A percentile compares a stretch with the other conserved stretches of the same genome.
Conservation (phyloP, 2,113 vertebrate species). For the Rhynchopsitta pachyrhyncha region DNA sequence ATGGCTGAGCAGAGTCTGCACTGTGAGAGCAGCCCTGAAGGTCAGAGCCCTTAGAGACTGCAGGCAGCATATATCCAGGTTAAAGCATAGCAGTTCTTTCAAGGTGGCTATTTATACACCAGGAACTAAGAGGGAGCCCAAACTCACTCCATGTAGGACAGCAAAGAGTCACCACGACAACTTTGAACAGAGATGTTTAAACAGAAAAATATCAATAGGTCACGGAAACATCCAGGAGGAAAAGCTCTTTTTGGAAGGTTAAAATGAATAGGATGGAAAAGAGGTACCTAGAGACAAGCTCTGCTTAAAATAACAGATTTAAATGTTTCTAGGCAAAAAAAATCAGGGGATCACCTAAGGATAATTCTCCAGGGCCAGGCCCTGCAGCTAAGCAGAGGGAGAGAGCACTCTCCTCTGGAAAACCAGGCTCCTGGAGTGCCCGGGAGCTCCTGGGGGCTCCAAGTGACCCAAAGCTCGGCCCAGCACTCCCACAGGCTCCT, state of each 20-base stretch:
- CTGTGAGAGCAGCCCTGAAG: not conserved
- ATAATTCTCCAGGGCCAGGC: not conserved
- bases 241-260: not conserved
- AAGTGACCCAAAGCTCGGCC: not conserved
- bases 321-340: not conserved
- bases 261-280: not conserved
- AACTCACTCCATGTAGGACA: constrained; percentile 1
- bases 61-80: not conserved
- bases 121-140: not conserved
- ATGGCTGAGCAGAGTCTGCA: not conserved
- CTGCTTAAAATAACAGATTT: not conserved
- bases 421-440: not conserved
- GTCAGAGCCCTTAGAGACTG: not conserved
- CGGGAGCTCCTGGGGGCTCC: not conserved
- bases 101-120: not conserved
- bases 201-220: not conserved
- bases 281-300: not conserved
- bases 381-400: not conserved
- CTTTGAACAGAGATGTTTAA: not conserved
- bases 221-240: not conserved
- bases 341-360: not conserved
- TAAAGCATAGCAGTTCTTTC: not conserved
- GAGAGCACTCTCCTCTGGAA: not conserved
- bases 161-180: not conserved
- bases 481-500: not conserved